These are phyloP conservation scores for Metellina segmentata DNA, from an alignment of 2,888 invertebrate species.

Conservation along the genomic window DNA sequence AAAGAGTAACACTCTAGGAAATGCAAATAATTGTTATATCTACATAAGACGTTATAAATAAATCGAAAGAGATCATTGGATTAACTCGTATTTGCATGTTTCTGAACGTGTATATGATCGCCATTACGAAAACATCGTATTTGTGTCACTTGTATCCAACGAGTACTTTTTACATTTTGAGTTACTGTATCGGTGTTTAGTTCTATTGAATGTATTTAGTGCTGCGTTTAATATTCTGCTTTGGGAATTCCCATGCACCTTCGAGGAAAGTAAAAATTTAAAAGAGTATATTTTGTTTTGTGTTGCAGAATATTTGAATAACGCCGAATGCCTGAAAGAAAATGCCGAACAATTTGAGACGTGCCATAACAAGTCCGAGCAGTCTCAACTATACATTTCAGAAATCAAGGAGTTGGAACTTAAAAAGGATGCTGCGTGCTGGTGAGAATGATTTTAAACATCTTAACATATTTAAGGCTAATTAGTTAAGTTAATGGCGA, in stretches of 20 bases:
- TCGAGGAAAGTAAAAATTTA: not conserved
- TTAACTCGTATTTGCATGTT: not conserved
- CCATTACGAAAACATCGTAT: not conserved
- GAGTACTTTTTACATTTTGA: not conserved
- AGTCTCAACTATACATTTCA: conserved; percentile 49
- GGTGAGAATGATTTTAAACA: conserved; percentile 17
- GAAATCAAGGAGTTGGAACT: conserved; percentile 3
- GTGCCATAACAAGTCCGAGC: conserved; percentile 63
- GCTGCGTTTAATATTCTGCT: not conserved
- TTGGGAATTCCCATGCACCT: not conserved
- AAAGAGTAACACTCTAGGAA: not conserved
- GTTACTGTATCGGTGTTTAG: not conserved
- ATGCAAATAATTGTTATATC: not conserved
- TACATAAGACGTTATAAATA: not conserved
- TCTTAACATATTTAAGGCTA: not conserved
- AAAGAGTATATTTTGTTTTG: not conserved
- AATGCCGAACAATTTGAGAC: conserved; percentile 30
- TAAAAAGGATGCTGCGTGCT: conserved; percentile 19
- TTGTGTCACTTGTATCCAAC: not conserved
- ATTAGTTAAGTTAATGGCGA: not conserved
- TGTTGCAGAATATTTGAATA: conserved; percentile 60
- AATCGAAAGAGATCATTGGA: not conserved
- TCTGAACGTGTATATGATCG: not conserved
- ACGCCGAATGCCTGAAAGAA: conserved; percentile 38
- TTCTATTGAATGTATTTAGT: not conserved